A percentile compares a stretch with the other conserved stretches of the same genome.
phyloP scores from a whole-genome alignment of 2,113 vertebrate genomes.

The Gallinago jamesoni region DNA sequence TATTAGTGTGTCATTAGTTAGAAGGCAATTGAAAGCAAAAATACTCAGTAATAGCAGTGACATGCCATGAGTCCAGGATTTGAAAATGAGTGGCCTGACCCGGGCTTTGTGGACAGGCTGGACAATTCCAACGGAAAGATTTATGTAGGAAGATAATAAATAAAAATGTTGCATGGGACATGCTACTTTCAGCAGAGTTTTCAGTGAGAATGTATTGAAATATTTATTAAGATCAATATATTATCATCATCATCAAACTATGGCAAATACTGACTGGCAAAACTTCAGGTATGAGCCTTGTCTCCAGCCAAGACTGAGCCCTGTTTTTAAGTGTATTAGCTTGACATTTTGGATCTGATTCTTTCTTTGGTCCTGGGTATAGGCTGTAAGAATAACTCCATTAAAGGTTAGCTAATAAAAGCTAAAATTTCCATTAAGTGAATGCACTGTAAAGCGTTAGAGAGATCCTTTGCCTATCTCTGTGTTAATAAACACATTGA shows the following conservation, averaged over 20 bases:
- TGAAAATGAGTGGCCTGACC: not conserved
- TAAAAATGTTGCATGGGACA: not conserved
- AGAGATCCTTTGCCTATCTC: not conserved
- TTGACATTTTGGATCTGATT: not conserved
- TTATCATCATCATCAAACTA: not conserved
- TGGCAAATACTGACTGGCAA: not conserved
- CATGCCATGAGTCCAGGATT: not conserved
- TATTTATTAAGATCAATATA: not conserved
- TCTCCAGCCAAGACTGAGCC: not conserved
- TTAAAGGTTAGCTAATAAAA: not conserved
- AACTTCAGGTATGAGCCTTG: not conserved
- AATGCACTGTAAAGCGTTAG: not conserved
- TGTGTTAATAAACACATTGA: not conserved
- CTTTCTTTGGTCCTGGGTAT: not conserved
- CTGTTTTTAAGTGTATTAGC: not conserved
- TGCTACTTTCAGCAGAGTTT: fast-evolving
- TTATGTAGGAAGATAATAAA: not conserved
- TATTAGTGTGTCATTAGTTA: not conserved
- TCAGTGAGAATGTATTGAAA: not conserved
- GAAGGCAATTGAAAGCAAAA: not conserved
- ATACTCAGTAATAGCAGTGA: not conserved
- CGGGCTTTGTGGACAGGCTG: not conserved
- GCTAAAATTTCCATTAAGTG: not conserved
- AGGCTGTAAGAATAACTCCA: not conserved
- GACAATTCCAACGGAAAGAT: not conserved